Base-by-base conservation (phyloP, 2,797 vertebrate species). In the Rachycentron canadum region DNA sequence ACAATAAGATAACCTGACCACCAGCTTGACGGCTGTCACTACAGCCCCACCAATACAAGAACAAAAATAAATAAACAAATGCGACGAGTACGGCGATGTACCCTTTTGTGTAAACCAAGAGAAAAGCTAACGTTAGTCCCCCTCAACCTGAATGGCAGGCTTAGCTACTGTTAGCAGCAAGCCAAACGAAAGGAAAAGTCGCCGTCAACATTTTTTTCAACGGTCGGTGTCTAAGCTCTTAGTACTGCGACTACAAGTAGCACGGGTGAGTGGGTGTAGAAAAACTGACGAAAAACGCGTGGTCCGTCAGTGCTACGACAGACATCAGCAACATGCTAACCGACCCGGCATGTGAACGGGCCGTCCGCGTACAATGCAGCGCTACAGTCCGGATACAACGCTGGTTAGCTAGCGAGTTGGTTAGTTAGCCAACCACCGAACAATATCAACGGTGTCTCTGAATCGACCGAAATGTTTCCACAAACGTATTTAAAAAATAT, bases 341-440 rank as follows among this genome's bases (percentile, higher is more conserved):
- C 43, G 34, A 58, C 65, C 84, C 76, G 78, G 90, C 89, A 82
- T 91, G 91, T 88, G 85, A 88, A 88, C 82, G 92, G 90, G 88
- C 92, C 83, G 52, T 72, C 43, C 40, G 61, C 71, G 56, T 72
- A 86, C 77, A 88, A 86, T 65, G 80, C 88, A 80, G 83, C 75
- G 38, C 47, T 41, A 70, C 52, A 65, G 55, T 32, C 55, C 56
- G 50, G 57, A 70, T n/a, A 70, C 65, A 57, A 55, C 49, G 69
- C 55, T 58, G 13, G 68, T 61, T 72, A 82, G 68, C 65, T 65
- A 80, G 69, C 69, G 32, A 80, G 19, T 23, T 36, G 79, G 13
- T 57, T 77, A 55, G 60, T 32, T 52, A 55, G 79, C 76, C 73
- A 80, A 77, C 52, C 34, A 21, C 41, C 43, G 19, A 79, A 45